Percentiles rank a stretch among this genome's conserved stretches.
Conservation (phyloP, 2,888 invertebrate species). For the Maniola hyperantus region DNA sequence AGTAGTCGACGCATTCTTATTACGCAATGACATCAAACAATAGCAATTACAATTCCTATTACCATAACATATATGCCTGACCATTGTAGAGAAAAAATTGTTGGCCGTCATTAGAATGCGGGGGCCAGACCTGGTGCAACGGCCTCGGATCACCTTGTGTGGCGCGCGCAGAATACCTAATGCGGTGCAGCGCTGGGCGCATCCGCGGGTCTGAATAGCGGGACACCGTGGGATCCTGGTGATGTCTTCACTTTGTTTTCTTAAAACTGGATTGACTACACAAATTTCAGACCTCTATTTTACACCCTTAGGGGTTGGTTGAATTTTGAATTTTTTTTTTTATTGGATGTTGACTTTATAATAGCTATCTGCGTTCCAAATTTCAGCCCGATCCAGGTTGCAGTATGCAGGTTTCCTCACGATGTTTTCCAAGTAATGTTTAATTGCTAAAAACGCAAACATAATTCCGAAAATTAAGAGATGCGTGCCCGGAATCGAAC, state of each 20-base stretch:
- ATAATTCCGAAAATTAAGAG: too few relatives aligned
- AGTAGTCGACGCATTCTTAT: slow-evolving; percentile 44
- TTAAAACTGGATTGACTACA: too few relatives aligned
- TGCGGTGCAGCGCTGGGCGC: slow-evolving; percentile 45
- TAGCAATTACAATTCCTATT: slow-evolving; percentile 60
- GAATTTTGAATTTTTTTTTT: too few relatives aligned
- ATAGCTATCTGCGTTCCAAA: too few relatives aligned
- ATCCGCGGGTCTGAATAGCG: slow-evolving; percentile 39
- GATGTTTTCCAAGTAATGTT: too few relatives aligned
- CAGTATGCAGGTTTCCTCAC: too few relatives aligned
- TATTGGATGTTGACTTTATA: too few relatives aligned
- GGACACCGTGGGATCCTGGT: slow-evolving; percentile 40
- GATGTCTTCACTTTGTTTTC: background rate
- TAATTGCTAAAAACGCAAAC: too few relatives aligned
- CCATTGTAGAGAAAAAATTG: slow-evolving; percentile 56
- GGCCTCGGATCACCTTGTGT: slow-evolving; percentile 73
- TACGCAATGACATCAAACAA: slow-evolving; percentile 66
- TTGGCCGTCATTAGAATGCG: slow-evolving; percentile 61
- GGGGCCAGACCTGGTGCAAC: slow-evolving; percentile 74
- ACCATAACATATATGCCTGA: slow-evolving; percentile 61
- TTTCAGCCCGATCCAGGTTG: too few relatives aligned
- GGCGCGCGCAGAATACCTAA: slow-evolving; percentile 63
- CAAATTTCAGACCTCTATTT: too few relatives aligned
- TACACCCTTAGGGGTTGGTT: too few relatives aligned
- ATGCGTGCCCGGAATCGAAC: too few relatives aligned